Percentiles rank a stretch among this genome's conserved stretches.
These are phyloP conservation scores for Tridacna crocea DNA, from an alignment of 2,888 invertebrate genomes.

Conservation along the genomic window DNA sequence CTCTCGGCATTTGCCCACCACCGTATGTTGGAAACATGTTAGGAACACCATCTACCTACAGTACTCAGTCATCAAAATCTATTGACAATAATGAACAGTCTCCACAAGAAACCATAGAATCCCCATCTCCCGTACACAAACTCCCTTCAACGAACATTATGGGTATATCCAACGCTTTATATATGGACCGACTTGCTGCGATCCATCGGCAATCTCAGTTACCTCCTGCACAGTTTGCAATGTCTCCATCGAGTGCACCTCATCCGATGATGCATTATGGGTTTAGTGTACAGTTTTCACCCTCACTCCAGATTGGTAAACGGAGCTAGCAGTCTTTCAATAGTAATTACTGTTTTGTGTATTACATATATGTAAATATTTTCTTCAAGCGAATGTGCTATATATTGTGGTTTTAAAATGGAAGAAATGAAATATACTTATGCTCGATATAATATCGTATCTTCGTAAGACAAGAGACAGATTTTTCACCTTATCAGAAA, in stretches of 20 bases:
- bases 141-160: not conserved
- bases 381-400: too few species aligned
- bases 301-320: constrained; percentile 5
- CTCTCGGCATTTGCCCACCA: constrained; percentile 66
- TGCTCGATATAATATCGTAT: too few species aligned
- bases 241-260: not conserved
- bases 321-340: not conserved
- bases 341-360: not conserved
- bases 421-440: not conserved
- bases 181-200: not conserved
- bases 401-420: not conserved
- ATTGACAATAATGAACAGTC: not conserved
- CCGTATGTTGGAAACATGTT: constrained; percentile 28
- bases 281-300: not conserved
- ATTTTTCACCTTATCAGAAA: too few species aligned
- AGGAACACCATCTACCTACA: not conserved
- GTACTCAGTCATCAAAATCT: not conserved
- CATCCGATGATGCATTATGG: constrained; percentile 12
- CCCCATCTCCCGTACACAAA: not conserved
- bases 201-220: not conserved
- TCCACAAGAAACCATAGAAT: not conserved
- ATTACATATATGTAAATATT: not conserved
- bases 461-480: too few species aligned
- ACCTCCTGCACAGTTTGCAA: not conserved
- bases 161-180: not conserved